A percentile compares a stretch with the other conserved stretches of the same genome.
Conservation (phyloP, 2,797 vertebrate species). For the Prunella strophiata region DNA sequence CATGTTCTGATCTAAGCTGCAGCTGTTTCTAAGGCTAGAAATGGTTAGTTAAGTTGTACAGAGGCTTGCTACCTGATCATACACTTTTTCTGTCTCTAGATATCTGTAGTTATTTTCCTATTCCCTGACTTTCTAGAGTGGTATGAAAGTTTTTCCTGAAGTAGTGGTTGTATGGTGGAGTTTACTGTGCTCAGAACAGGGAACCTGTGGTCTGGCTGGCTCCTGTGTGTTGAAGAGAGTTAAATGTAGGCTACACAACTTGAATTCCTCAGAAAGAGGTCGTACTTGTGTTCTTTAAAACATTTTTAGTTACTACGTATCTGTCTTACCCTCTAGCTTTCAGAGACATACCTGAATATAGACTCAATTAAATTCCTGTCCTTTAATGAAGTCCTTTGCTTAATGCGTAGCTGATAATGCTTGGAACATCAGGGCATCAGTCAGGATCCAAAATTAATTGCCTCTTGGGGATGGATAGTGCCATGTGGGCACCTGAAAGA, state of each 20-base stretch:
- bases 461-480: not conserved
- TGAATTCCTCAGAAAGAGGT: conserved; percentile 19
- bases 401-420: not conserved
- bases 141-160: not conserved
- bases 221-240: not conserved
- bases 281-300: not conserved
- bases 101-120: not conserved
- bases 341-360: conserved; percentile 14
- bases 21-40: not conserved
- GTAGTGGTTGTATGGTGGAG: rapidly evolving
- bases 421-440: not conserved
- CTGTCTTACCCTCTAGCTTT: conserved; percentile 33
- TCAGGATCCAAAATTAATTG: conserved; percentile 60
- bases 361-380: conserved; percentile 43
- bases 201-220: not conserved
- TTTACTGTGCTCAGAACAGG: not conserved
- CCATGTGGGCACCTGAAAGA: not conserved
- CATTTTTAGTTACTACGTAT: not conserved
- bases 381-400: conserved; percentile 46
- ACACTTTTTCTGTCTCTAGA: not conserved
- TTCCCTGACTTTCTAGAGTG: not conserved
- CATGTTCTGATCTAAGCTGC: not conserved
- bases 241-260: not conserved
- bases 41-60: not conserved
- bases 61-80: not conserved